These are phyloP conservation scores for Cylindroiulus punctatus DNA, from an alignment of 2,888 invertebrate genomes.

Conservation along the genomic window DNA sequence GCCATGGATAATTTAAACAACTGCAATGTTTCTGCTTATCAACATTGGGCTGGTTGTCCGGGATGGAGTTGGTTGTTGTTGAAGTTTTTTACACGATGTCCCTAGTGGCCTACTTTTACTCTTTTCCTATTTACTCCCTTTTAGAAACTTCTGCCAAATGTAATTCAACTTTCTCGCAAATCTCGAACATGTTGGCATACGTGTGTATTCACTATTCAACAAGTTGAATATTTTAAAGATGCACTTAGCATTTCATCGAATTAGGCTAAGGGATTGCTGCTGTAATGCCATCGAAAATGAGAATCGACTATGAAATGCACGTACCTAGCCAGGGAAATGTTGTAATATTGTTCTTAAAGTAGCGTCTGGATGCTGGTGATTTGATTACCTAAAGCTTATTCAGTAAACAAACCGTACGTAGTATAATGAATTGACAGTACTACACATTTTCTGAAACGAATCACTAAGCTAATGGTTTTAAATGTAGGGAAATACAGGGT, in stretches of 20 bases:
- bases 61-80: no score
- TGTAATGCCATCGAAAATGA: background rate
- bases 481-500: no score
- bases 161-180: background rate
- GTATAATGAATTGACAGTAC: no score
- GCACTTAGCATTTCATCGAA: background rate
- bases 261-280: background rate
- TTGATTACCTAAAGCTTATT: conserved; percentile 1
- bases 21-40: no score
- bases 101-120: background rate
- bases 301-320: background rate
- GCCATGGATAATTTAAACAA: no score
- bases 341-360: background rate
- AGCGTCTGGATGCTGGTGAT: background rate
- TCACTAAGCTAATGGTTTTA: no score
- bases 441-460: no score
- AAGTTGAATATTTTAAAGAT: background rate
- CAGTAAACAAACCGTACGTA: no score
- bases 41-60: no score
- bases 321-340: no score
- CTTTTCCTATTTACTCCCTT: background rate
- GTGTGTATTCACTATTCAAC: background rate
- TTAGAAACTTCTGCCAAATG: background rate
- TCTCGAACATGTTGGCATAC: no score
- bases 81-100: no score